These are phyloP conservation scores for Crypturellus tataupa DNA, from an alignment of 2,797 vertebrate genomes.

Conservation along the genomic window DNA sequence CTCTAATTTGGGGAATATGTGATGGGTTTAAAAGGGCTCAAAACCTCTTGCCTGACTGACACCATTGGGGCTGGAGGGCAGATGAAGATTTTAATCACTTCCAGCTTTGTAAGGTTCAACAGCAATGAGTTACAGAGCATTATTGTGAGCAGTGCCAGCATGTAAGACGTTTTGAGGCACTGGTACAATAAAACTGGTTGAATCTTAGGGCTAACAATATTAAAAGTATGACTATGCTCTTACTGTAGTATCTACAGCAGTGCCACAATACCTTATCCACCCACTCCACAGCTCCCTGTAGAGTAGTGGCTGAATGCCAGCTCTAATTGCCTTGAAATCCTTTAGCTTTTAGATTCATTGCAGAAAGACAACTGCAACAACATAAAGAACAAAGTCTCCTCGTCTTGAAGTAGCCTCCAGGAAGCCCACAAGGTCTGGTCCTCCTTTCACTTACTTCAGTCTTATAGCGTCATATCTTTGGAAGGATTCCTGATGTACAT, in stretches of 20 bases:
- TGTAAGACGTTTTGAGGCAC: not conserved
- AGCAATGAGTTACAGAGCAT: constrained; percentile 12
- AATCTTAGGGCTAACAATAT: not conserved
- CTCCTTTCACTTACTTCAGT: not conserved
- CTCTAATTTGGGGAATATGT: constrained; percentile 40
- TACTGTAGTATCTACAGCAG: not conserved
- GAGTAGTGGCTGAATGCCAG: not conserved
- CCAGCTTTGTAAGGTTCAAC: constrained; percentile 49
- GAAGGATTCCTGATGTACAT: constrained; percentile 23
- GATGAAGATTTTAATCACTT: constrained; percentile 64
- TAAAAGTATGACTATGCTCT: not conserved
- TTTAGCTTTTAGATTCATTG: not conserved
- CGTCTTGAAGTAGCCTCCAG: constrained; percentile 22
- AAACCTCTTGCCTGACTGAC: constrained; percentile 38
- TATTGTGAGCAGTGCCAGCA: constrained; percentile 8
- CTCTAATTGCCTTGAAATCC: not conserved
- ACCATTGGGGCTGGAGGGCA: constrained; percentile 38
- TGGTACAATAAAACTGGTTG: not conserved
- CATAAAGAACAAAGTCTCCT: not conserved
- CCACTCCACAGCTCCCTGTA: not conserved
- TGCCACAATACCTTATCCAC: not conserved
- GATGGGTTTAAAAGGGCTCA: constrained; percentile 60
- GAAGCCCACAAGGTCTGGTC: not conserved
- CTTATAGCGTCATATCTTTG: not conserved
- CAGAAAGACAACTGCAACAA: not conserved